Base-by-base conservation (phyloP, 2,797 vertebrate genomes). In the Somateria mollissima region DNA sequence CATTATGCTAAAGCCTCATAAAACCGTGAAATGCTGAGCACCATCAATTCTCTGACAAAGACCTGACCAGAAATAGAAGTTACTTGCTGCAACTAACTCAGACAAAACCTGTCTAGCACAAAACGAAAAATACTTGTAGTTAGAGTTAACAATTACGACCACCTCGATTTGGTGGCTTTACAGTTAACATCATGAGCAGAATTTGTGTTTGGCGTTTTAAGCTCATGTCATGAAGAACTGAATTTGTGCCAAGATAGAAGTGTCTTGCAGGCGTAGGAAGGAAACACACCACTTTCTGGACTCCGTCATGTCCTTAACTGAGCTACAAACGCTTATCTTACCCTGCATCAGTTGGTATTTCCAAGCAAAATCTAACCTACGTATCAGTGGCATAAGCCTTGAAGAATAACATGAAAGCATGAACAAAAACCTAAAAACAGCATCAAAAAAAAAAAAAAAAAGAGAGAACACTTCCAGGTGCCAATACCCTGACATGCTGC, bases 1-100 rank as follows among this genome's bases (percentile, higher is more conserved):
- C 62, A 57, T 81, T 37, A 78, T 18, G 47, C 22, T 78, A 73
- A 75, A 88, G 27, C 28, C 54, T 72, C 41, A 18, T 85, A 69
- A 85, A 93, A 66, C 12, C 34, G 12, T 16, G 47, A 64, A 90
- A 76, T 60, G 8, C 11, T 53, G 2, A 82, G 60, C 4, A 4
- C 36, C 62, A 41, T 25, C 76, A 66, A 87, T 82, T 88, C 92
- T 64, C 56, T 79, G 49, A 65, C 57, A 8, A 80, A 91, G 56
- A 32, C 36, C 45, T 90, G 67, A 88, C 57, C 78, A 91, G 66
- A 95, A 91, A 49, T 13, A 92, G 19, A 92, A 76, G 45, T 64
- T 90, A 61, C 8, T 64, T 49, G 60, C 67, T 79, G 36, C 37
- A 65, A 39, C 37, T 70, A 84, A 37, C 20, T 71, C 32, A 39